Base-by-base conservation (phyloP, 2,888 invertebrate species). In the Panzeria rudis region DNA sequence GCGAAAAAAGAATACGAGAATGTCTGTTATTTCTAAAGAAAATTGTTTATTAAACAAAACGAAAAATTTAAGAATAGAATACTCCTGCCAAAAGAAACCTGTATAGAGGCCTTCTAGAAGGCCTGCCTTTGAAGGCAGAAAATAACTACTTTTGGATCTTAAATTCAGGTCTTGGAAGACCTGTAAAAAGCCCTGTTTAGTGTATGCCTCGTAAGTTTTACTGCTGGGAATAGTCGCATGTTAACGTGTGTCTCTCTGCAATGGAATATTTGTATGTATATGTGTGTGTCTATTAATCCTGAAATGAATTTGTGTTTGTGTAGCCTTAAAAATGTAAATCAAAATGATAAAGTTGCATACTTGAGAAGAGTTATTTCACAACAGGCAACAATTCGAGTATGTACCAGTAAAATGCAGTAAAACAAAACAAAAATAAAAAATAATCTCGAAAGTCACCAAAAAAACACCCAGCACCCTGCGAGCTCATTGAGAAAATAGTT, bases 301-400 rank as follows among this genome's bases (percentile, higher is more conserved):
- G 17, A 47, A n/a, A 9, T 11, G 3, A 13, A 47, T 6, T 25
- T 76, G 9, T 15, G n/a, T 61, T 50, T 71, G 52, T 23, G 54
- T 23, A 52, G 44, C 25, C 13, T 32, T 59, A 61, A 89, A 89
- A 89, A 89, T 89, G 89, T 91, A 90, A 91, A 90, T 90, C 91
- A 90, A 90, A 90, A 91, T 91, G 91, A 90, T 90, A 91, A 90
- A 90, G 91, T 90, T 90, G 90, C 90, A 90, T 90, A 90, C 89
- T 90, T 90, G 89, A 89, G 89, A 84, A 89, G 88, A 90, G 90
- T 91, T 90, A 91, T 90, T 86, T 86, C 87, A 75, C 75, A 69
- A 87, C 79, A 75, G 69, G 56, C 84, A 86, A 78, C 52, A 66
- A 77, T 44, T 44, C 52, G 25, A 81, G 54, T 72, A 35, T 11